phyloP scores from a whole-genome alignment of 2,797 vertebrate genomes.

The Mormyrops boulengeri region DNA sequence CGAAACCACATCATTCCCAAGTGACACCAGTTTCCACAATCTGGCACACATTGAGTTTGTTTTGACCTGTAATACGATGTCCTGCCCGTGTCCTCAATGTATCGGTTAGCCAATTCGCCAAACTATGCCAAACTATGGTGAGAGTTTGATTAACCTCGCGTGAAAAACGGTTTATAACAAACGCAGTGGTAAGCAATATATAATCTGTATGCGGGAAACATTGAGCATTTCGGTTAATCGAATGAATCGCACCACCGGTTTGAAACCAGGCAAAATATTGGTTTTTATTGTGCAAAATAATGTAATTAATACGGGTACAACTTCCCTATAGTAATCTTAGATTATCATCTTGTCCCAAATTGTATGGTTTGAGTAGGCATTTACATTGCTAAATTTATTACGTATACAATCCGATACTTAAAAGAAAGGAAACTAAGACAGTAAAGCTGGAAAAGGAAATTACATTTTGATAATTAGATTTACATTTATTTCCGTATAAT shows the following conservation, averaged over 20 bases:
- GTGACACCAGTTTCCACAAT: constrained; percentile 11
- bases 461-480: neutral
- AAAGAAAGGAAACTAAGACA: neutral
- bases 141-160: constrained; percentile 3
- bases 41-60: neutral
- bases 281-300: neutral
- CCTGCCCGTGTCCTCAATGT: neutral
- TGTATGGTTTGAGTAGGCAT: neutral
- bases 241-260: neutral
- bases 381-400: neutral
- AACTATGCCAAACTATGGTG: constrained; percentile 12
- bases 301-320: neutral
- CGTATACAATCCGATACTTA: neutral
- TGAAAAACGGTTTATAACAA: constrained; percentile 9
- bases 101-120: neutral
- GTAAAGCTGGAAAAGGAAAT: neutral
- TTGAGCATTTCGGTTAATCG: neutral
- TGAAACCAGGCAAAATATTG: neutral
- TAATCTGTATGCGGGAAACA: neutral
- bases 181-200: neutral
- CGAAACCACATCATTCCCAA: neutral
- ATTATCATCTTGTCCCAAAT: neutral
- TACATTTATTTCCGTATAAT: neutral
- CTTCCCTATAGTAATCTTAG: neutral
- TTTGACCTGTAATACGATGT: constrained; percentile 6